Percentiles rank a stretch among this genome's conserved stretches.
phyloP scores from a whole-genome alignment of 2,888 invertebrate genomes.

The Nephrocerus scutellatus region DNA sequence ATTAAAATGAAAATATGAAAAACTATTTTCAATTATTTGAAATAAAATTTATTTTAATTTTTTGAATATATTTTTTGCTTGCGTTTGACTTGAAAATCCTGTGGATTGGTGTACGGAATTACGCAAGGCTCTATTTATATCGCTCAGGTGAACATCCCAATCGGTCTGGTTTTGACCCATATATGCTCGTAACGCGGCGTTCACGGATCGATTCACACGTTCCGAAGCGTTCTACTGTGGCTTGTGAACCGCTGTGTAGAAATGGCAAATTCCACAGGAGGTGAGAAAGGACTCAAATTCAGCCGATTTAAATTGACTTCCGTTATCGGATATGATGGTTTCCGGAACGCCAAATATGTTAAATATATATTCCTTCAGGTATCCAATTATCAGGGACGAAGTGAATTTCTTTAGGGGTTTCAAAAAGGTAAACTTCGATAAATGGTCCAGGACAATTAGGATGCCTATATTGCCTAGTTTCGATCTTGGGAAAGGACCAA shows the following conservation, averaged over 20 bases:
- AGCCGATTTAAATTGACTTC: conserved; percentile 23
- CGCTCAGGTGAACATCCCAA: conserved; percentile 14
- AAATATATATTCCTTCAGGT: conserved; percentile 17
- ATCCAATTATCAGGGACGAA: conserved; percentile 1
- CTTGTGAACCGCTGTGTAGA: conserved; percentile 28
- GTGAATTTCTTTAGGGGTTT: conserved; percentile 10
- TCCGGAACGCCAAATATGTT: conserved; percentile 27
- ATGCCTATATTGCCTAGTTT: conserved; percentile 9
- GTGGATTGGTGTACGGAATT: conserved; percentile 13
- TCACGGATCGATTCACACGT: conserved; percentile 30
- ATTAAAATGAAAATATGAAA: too few relatives aligned
- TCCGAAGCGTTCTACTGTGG: conserved; percentile 36
- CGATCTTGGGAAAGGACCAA: conserved; percentile 12
- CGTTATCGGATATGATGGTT: conserved; percentile 26
- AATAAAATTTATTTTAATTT: too few relatives aligned
- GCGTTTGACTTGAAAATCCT: too few relatives aligned
- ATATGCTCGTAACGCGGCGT: conserved; percentile 26
- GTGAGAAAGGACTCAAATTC: conserved; percentile 17
- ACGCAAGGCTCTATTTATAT: conserved; percentile 13
- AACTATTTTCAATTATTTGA: too few relatives aligned
- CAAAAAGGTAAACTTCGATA: conserved; percentile 12
- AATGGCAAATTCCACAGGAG: conserved; percentile 15
- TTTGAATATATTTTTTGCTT: too few relatives aligned
- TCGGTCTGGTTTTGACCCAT: conserved; percentile 13
- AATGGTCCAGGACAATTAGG: conserved; percentile 12